Evolutionary conservation across 2,797 vertebrate genomes (phyloP), one percentile per base, ranked within the genome.

Genomic region (Ataeniobius toweri): DNA sequence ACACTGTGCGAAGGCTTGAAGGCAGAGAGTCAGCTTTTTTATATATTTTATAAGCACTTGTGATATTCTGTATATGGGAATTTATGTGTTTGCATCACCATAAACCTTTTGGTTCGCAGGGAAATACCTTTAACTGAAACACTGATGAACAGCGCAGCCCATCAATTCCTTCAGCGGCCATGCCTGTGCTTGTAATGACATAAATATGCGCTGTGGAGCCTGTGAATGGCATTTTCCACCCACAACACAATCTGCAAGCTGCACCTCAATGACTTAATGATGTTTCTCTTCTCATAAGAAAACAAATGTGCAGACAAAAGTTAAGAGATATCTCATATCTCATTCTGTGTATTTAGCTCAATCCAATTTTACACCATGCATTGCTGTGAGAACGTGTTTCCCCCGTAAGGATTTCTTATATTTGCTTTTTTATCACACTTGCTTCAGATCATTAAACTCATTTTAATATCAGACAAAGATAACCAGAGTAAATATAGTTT

Each of bases 101-200:
- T 79, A 82, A 88, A 92, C 85, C 89, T 89, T 85, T 87, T 50
- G 73, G 83, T 56, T 83, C 79, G 68, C 44, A 53, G 73, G 89
- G 80, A 90, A 91, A 92, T 85, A 85, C 88, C 84, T 91, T 85
- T 86, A 89, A 90, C 84, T 74, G 83, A 92, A 86, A 91, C 87
- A 81, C 22, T 74, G 86, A 87, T 87, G 86, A 90, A 82, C 78
- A 65, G 83, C 85, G 86, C 79, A 86, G 85, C 79, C 82, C 82
- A 87, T 89, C 89, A 85, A 44, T 79, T 79, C 82, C 84, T 86
- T 36, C 83, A 82, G 85, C 80, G 88, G 63, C 80, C 82, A 72
- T 89, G 78, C 88, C 68, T 69, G 12, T 65, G 80, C 84, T 86
- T 87, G 80, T 89, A 88, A 81, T 87, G 86, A 90, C 88, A 89